Percentiles rank a stretch among this genome's conserved stretches.
These are phyloP conservation scores for Magallana gigas DNA, from an alignment of 1,140 invertebrate genomes.

Conservation along the genomic window DNA sequence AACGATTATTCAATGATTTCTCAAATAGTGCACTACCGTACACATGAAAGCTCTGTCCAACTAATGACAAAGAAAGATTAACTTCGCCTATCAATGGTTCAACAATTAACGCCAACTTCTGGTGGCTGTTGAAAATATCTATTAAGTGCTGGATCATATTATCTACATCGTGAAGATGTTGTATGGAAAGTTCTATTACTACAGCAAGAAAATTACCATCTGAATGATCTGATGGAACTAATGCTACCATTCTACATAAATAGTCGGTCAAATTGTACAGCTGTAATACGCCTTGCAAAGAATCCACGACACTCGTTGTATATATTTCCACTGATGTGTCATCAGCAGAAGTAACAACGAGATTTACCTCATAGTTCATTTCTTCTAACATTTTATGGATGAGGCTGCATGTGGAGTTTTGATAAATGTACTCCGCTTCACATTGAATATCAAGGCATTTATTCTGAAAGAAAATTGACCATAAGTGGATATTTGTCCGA, in stretches of 20 bases:
- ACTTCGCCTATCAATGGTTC: neutral
- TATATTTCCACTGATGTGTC: neutral
- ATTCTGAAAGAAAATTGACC: neutral
- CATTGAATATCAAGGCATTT: neutral
- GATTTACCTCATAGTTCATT: neutral
- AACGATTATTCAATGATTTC: neutral
- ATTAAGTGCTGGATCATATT: neutral
- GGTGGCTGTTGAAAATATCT: neutral
- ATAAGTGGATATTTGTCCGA: neutral
- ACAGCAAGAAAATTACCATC: neutral
- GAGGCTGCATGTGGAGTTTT: neutral
- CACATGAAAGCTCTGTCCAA: conserved; percentile 1
- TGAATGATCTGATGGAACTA: neutral
- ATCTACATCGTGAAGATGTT: neutral
- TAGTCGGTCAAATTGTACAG: neutral
- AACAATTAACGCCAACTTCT: neutral
- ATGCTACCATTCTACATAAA: neutral
- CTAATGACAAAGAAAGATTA: neutral
- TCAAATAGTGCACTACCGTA: neutral
- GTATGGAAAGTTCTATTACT: neutral
- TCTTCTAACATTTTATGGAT: neutral
- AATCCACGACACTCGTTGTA: neutral
- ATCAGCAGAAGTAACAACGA: neutral
- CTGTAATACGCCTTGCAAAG: neutral
- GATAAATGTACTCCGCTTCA: neutral